These are phyloP conservation scores for Polypterus bichir DNA, from an alignment of 2,113 vertebrate genomes.

Conservation along the genomic window DNA sequence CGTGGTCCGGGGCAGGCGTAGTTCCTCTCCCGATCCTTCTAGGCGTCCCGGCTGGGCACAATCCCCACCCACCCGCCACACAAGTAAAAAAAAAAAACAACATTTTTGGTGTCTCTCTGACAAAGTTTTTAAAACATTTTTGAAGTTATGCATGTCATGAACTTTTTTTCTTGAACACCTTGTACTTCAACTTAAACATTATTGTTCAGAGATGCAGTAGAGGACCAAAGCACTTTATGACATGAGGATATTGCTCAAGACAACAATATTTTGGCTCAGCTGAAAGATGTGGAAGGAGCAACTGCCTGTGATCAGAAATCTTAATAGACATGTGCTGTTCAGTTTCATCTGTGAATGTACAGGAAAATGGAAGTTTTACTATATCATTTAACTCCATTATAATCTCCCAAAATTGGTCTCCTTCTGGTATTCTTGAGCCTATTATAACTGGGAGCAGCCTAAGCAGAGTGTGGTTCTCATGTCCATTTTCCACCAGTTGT, in stretches of 20 bases:
- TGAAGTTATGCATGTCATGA: background rate
- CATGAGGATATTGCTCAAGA: background rate
- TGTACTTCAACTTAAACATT: background rate
- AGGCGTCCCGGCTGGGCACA: no score
- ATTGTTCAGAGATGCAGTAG: background rate
- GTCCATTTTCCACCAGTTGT: slow-evolving; percentile 11
- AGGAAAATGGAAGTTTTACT: slow-evolving; percentile 1
- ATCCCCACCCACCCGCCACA: no score
- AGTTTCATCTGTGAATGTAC: slow-evolving; percentile 9
- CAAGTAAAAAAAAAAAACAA: no score
- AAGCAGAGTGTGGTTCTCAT: slow-evolving; percentile 10
- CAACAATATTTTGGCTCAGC: background rate
- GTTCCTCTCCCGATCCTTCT: no score
- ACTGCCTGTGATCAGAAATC: slow-evolving; percentile 8
- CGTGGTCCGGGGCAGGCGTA: no score
- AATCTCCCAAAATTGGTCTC: background rate
- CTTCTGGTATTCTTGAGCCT: slow-evolving; percentile 3
- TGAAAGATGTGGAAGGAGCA: background rate
- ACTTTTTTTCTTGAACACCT: background rate
- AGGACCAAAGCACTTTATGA: background rate
- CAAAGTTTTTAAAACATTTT: no score
- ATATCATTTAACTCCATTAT: slow-evolving; percentile 8
- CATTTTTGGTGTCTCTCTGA: no score
- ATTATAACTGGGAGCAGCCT: slow-evolving; percentile 4
- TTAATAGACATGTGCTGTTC: background rate